Evolutionary conservation across 1,140 invertebrate genomes (phyloP).

Genomic region (Prorops nasuta): DNA sequence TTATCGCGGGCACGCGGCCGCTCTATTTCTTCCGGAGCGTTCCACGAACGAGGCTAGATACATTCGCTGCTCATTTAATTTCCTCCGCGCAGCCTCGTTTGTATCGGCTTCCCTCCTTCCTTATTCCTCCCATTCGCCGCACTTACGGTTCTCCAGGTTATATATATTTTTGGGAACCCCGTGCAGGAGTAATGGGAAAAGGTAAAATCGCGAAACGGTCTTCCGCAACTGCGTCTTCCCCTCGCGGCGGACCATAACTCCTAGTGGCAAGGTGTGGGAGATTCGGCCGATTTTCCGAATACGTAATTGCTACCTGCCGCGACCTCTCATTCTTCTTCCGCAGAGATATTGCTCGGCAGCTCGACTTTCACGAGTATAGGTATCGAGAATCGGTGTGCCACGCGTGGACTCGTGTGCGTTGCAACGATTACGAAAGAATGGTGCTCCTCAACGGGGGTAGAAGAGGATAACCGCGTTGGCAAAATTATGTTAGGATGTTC

Average conservation of each 20-base stretch:
- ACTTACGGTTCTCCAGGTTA: not conserved
- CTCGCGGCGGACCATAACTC: conserved; percentile 26
- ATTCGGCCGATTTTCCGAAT: conserved; percentile 36
- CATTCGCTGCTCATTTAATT: conserved; percentile 28
- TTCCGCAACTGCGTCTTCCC: too few relatives aligned
- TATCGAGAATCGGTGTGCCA: too few relatives aligned
- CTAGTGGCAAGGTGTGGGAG: conserved; percentile 25
- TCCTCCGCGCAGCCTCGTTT: conserved; percentile 25
- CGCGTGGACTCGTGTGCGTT: too few relatives aligned
- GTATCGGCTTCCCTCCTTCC: conserved; percentile 16
- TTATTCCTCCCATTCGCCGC: not conserved
- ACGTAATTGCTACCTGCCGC: conserved; percentile 30
- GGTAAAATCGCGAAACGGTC: too few relatives aligned
- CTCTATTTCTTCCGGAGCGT: conserved; percentile 23
- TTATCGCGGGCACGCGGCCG: conserved; percentile 28
- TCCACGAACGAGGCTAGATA: conserved; percentile 16
- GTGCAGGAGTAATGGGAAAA: too few relatives aligned
- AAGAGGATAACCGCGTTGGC: too few relatives aligned
- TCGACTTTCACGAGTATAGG: too few relatives aligned
- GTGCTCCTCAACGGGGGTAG: too few relatives aligned
- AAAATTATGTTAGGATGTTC: too few relatives aligned
- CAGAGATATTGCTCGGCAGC: too few relatives aligned
- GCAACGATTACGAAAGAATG: too few relatives aligned
- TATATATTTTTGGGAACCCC: too few relatives aligned
- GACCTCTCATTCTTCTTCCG: not conserved